Base-by-base conservation (phyloP, 1,140 invertebrate species). In the Drosophila nebulosa region DNA sequence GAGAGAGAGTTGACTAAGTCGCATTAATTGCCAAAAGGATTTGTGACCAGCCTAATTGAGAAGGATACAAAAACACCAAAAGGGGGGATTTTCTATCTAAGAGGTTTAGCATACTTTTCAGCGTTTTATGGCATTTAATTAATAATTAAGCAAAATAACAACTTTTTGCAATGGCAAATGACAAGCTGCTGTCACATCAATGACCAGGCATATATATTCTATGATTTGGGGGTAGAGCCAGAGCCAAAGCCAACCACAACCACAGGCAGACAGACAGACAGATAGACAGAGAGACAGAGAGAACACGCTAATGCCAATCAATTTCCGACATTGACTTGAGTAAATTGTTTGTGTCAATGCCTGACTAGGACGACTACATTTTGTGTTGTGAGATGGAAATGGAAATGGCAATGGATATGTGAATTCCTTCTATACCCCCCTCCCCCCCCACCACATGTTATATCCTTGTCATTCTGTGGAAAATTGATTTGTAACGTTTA, bases 401-500 rank as follows among this genome's bases (percentile, higher is more conserved):
- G 57, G 30, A 18, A 14, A 39, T 16, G 18, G 27, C 1, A 27
- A 50, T n/a, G 22, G 4, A 16, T 5, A 53, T 18, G 39, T 18
- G 18, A 24, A 7, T 24, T 27, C 42, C 26, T 27, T 64, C 18
- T 30, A 27, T 6, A 3, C n/a, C n/a, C n/a, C n/a, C n/a, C n/a
- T n/a, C n/a, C n/a, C n/a, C n/a, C n/a, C n/a, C n/a, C n/a, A n/a
- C n/a, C n/a, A n/a, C n/a, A 42, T 46, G 46, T 59, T 27, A 64
- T 64, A 64, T 64, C 21, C 52, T 55, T 27, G 61, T 61, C 66
- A 64, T 60, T n/a, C n/a, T 62, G 18, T 39, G 55, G 78, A 88
- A 85, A 88, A 86, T 86, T 86, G 81, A 86, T 86, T 86, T 86
- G 83, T 88, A 86, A 86, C 81, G 83, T 86, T 86, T 86, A 79